Percentiles rank a stretch among this genome's conserved stretches.
Evolutionary conservation across 2,888 invertebrate genomes (phyloP).

Genomic region (Baccha elongata): DNA sequence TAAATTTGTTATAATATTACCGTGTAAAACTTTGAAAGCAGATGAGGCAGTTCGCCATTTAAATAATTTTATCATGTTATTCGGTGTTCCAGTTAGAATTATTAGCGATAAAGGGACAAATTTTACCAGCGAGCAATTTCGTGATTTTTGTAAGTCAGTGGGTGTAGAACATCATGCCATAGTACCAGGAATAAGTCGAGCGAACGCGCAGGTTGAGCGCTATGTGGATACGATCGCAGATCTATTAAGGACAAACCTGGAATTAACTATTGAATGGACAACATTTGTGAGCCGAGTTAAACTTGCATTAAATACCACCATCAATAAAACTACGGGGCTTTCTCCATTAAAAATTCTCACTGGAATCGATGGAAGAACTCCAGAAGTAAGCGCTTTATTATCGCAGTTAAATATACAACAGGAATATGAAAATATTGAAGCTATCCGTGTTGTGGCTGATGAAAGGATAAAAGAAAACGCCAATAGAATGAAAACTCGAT

Average conservation of each 20-base stretch:
- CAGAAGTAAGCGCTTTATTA: background rate
- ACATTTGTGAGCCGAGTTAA: conserved; percentile 24
- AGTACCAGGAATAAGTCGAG: background rate
- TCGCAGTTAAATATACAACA: background rate
- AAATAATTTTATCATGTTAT: background rate
- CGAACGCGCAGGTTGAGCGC: background rate
- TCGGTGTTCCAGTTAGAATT: background rate
- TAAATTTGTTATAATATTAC: background rate
- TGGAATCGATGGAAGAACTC: background rate
- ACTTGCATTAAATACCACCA: conserved; percentile 19
- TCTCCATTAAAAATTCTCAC: background rate
- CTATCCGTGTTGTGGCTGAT: background rate
- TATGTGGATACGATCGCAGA: too few relatives aligned
- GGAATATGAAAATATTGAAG: background rate
- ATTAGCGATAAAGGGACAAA: background rate
- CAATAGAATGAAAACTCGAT: background rate
- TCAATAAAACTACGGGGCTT: background rate
- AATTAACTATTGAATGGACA: conserved; percentile 10
- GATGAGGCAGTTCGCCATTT: background rate
- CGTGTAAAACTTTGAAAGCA: conserved; percentile 14
- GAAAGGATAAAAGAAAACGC: background rate
- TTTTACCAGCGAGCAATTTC: conserved; percentile 26
- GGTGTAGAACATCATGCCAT: background rate
- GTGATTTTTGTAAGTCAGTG: background rate
- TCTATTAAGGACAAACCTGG: background rate